phyloP scores from a whole-genome alignment of 2,888 invertebrate genomes.

The Subacronicta megacephala region DNA sequence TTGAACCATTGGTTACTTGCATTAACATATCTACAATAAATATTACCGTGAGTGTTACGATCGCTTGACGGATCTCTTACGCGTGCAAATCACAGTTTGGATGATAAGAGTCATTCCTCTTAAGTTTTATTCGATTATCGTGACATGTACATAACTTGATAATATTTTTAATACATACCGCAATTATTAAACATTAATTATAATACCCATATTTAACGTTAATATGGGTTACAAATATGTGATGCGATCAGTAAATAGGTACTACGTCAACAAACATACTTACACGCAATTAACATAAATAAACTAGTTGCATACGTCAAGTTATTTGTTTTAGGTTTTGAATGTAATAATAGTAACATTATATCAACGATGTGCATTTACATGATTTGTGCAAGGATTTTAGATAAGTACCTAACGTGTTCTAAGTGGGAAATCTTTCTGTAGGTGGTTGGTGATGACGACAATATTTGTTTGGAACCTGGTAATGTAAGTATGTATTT shows the following conservation, averaged over 20 bases:
- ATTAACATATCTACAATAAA: no score
- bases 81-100: not conserved
- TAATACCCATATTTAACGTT: slow-evolving; percentile 17
- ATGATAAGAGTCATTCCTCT: not conserved
- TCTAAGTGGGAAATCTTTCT: no score
- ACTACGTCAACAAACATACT: slow-evolving; percentile 28
- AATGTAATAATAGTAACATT: slow-evolving; percentile 32
- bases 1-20: not conserved
- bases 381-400: slow-evolving; percentile 9
- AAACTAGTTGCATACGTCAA: slow-evolving; percentile 30
- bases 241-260: slow-evolving; percentile 35
- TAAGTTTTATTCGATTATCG: slow-evolving; percentile 5
- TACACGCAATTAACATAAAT: slow-evolving; percentile 24
- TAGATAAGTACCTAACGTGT: not conserved
- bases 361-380: not conserved
- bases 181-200: slow-evolving; percentile 30
- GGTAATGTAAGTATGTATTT: no score
- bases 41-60: not conserved
- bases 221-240: slow-evolving; percentile 10
- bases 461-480: no score
- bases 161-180: slow-evolving; percentile 20
- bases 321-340: slow-evolving; percentile 27
- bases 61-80: not conserved
- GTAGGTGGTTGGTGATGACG: no score
- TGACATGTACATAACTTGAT: not conserved